phyloP scores from a whole-genome alignment of 2,113 vertebrate species.

The Lanius ludovicianus region DNA sequence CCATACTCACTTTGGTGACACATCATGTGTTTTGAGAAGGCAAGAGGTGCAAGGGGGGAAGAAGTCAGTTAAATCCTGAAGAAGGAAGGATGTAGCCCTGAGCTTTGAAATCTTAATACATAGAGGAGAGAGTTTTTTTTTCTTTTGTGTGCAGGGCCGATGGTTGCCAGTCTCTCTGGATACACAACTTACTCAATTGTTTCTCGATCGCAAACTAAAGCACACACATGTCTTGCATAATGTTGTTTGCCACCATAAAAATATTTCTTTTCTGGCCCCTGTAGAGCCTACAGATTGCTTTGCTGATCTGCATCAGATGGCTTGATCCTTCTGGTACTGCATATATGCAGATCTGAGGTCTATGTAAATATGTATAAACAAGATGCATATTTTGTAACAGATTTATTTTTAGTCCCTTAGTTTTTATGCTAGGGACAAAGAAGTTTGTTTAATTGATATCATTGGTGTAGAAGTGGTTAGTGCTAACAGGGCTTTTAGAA shows the following conservation, averaged over 20 bases:
- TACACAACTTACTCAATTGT: neutral
- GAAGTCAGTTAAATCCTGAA: neutral
- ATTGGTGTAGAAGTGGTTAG: neutral
- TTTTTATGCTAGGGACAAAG: neutral
- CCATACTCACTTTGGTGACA: neutral
- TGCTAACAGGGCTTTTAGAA: neutral
- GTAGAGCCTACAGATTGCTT: slow-evolving; percentile 36
- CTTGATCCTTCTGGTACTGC: slow-evolving; percentile 49
- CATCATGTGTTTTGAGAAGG: neutral
- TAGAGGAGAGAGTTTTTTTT: neutral
- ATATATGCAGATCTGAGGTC: slow-evolving; percentile 17
- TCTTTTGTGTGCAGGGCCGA: neutral
- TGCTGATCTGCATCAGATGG: slow-evolving; percentile 47
- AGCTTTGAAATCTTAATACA: neutral
- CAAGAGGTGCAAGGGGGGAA: neutral
- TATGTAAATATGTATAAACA: slow-evolving; percentile 48
- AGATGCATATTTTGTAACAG: slow-evolving; percentile 36
- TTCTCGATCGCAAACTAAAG: neutral
- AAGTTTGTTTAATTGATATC: slow-evolving; percentile 3
- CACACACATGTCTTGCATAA: neutral
- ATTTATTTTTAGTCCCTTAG: slow-evolving; percentile 38
- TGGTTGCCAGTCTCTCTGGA: neutral
- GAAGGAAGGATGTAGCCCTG: neutral
- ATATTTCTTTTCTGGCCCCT: slow-evolving; percentile 20
- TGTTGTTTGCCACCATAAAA: neutral